Evolutionary conservation across 53 echinoderm and acorn worm species (phyloP), one percentile per base, ranked within the genome.

Genomic region (Luidia sarsii): DNA sequence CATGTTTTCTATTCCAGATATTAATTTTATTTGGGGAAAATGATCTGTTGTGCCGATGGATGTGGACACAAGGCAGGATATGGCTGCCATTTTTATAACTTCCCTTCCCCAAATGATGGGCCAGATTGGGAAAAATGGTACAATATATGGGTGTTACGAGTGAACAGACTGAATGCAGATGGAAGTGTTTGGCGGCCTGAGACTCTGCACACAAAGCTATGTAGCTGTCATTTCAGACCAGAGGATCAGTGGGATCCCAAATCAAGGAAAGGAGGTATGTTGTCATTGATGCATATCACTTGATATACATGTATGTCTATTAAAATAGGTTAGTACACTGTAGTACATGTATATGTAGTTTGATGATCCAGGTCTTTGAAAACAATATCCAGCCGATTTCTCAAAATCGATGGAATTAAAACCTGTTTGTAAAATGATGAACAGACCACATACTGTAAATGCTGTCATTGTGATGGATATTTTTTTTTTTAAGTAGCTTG

Each of bases 241-340:
- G 77, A 77, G 45, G 60, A 77, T 59, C 77, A 77, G 61, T 77
- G 77, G 77, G 77, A 77, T 46, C 77, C 77, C 41, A 77, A 61
- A 55, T 77, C 77, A 41, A 59, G 77, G 8, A 77, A 61, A 60
- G 77, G 77, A 77, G 77, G 77, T 77, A 77, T 14, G 25, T 46
- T 43, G 41, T 9, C 8, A 24, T 29, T 6, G n/a, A n/a, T n/a
- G n/a, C n/a, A n/a, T n/a, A n/a, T n/a, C n/a, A 45, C 7, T 9
- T 14, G 7, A 9, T 9, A 14, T 45, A 45, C 46, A 14, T 9
- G 14, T 45, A 45, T 45, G 46, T 14, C 46, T 45, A 45, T 45
- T 14, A 45, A 52, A 52, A 50, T 14, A 21, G 16, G 22, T 11
- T 54, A 9, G 8, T 54, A 54, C 54, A 3, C 3, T 18, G 50